Evolutionary conservation across 2,113 vertebrate genomes (phyloP).

Genomic region (Chionomys nivalis): DNA sequence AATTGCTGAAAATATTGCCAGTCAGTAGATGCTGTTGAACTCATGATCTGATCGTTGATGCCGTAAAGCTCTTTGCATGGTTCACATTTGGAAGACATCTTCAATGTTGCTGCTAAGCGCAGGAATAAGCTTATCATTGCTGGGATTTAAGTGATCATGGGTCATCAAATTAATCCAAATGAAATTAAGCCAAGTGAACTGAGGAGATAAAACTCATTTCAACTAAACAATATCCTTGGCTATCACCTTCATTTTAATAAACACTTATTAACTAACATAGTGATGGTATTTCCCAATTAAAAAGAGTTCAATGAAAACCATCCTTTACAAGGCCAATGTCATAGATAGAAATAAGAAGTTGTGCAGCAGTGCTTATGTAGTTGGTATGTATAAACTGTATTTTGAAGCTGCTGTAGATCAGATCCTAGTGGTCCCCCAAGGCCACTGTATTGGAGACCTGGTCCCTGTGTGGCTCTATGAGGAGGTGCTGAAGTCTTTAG

Average conservation of each 20-base stretch:
- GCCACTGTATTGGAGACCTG: neutral
- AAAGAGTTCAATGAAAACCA: neutral
- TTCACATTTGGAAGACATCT: neutral
- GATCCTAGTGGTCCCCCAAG: neutral
- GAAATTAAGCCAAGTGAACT: constrained; percentile 45
- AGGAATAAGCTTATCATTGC: neutral
- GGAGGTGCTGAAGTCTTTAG: neutral
- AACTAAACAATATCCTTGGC: neutral
- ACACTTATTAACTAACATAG: neutral
- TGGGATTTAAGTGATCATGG: neutral
- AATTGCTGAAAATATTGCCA: constrained; percentile 13
- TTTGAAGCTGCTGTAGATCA: neutral
- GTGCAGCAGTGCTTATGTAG: neutral
- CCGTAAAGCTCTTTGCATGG: neutral
- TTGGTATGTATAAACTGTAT: neutral
- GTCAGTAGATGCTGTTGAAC: neutral
- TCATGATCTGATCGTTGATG: constrained; percentile 2
- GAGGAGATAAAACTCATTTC: constrained; percentile 46
- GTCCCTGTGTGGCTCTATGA: neutral
- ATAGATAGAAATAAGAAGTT: neutral
- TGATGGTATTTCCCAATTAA: neutral
- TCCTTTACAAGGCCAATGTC: neutral
- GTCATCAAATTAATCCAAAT: constrained; percentile 42
- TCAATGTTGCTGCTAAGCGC: neutral
- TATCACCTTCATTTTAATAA: constrained; percentile 6